Base-by-base conservation (phyloP, 2,113 vertebrate genomes). In the Hydropotes inermis region DNA sequence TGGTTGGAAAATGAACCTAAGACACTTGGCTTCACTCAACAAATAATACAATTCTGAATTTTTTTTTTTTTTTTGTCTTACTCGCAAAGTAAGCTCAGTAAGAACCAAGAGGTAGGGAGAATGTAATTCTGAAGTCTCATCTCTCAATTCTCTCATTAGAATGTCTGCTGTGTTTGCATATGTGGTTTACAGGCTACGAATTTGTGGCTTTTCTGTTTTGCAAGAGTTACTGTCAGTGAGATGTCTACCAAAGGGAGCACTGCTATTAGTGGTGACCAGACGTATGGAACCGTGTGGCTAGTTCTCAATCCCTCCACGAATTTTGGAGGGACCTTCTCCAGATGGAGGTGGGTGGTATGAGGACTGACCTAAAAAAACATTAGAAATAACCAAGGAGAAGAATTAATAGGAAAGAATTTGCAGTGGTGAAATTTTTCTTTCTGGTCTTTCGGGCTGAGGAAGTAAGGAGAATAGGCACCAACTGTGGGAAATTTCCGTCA, bases 141-240 rank as follows among this genome's bases (percentile, higher is more conserved):
- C 47, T 58, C 76, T 94, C 39, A 6, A 0, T 86, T 82, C 85
- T 83, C 36, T 79, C 58, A 88, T 95, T 90, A 89, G 67, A 50
- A 28, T 33, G 61, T 95, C 86, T 98, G 94, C 98, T 97, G 83
- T 89, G 92, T 97, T 95, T 96, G 93, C 95, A 97, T 70, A 90
- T 98, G 81, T 96, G 96, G 91, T 92, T 97, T 95, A 36, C 78
- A 15, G 95, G 89, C 93, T 94, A 97, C 88, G 87, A 96, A 95
- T 95, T 94, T 97, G 97, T 94, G 97, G 96, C 89, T 98, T 98
- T 96, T 98, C 93, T 97, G 83, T 98, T 97, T 98, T 89, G 47
- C 87, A 95, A 96, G 96, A 94, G 87, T 97, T 95, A 76, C 96
- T 88, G 95, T 95, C 96, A 92, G 84, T 50, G 95, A 95, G 91